phyloP scores from a whole-genome alignment of 1,140 invertebrate genomes.

The Wiebesia pumilae region DNA sequence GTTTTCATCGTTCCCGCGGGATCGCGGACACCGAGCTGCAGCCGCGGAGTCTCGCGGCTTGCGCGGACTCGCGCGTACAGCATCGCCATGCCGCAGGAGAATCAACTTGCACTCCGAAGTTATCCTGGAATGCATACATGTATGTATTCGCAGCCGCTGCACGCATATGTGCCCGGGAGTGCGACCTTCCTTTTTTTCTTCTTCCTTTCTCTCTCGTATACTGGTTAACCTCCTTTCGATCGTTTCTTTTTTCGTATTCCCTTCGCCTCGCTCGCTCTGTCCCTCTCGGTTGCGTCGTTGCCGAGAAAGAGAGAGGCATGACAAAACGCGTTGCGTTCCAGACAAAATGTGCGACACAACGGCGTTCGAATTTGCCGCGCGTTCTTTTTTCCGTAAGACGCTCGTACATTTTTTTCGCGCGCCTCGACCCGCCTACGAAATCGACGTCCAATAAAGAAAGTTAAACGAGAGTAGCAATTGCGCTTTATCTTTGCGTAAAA shows the following conservation, averaged over 20 bases:
- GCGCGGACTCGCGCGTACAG: not conserved
- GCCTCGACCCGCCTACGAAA: no score
- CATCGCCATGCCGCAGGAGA: no score
- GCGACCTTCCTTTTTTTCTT: slow-evolving; percentile 14
- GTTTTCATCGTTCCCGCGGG: no score
- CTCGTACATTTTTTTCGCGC: no score
- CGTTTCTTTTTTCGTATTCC: slow-evolving; percentile 28
- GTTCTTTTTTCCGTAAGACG: slow-evolving; percentile 33
- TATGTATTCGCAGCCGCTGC: not conserved
- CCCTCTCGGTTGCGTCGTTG: not conserved
- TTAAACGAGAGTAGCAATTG: not conserved
- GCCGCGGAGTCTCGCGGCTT: no score
- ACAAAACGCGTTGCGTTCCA: slow-evolving; percentile 8
- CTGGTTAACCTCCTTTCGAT: slow-evolving; percentile 46
- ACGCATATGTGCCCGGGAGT: slow-evolving; percentile 13
- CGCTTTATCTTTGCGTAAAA: not conserved
- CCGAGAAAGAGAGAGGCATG: not conserved
- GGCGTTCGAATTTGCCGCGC: slow-evolving; percentile 45
- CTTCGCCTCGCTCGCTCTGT: not conserved
- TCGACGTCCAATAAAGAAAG: not conserved
- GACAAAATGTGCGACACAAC: no score
- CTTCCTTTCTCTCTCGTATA: slow-evolving; percentile 38
- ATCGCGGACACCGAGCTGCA: no score
- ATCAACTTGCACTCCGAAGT: not conserved
- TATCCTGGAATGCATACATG: slow-evolving; percentile 18